Evolutionary conservation across 2,797 vertebrate genomes (phyloP).

Genomic region (Parauchenoglanis punctatus): DNA sequence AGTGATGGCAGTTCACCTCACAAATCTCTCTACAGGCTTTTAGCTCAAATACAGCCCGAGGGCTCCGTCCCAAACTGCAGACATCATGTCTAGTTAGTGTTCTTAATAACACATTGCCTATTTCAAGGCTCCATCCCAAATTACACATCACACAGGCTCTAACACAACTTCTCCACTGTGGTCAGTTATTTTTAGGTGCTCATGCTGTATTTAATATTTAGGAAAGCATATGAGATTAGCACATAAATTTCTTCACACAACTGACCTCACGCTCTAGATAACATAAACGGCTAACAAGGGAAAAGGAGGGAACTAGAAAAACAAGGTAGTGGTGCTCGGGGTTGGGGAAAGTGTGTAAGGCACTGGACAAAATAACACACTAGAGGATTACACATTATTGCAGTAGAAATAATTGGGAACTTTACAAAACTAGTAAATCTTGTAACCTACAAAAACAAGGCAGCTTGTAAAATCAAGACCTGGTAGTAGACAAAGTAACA

Average conservation of each 20-base stretch:
- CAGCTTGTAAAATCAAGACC: background rate
- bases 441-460: background rate
- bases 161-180: background rate
- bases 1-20: constrained; percentile 67
- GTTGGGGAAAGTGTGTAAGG: background rate
- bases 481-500: background rate
- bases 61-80: constrained; percentile 7
- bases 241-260: background rate
- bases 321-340: background rate
- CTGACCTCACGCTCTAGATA: background rate
- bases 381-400: background rate
- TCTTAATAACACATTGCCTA: background rate
- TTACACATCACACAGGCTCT: background rate
- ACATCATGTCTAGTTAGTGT: constrained; percentile 12
- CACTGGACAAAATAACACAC: background rate
- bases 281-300: background rate
- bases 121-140: background rate
- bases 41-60: constrained; percentile 41
- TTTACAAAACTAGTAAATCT: background rate
- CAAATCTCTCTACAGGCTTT: constrained; percentile 62
- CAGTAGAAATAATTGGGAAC: background rate
- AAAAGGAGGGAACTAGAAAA: background rate
- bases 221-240: background rate
- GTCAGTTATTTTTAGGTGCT: background rate
- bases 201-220: background rate